Evolutionary conservation across 2,797 vertebrate species (phyloP).

Genomic region (Channallabes apus): DNA sequence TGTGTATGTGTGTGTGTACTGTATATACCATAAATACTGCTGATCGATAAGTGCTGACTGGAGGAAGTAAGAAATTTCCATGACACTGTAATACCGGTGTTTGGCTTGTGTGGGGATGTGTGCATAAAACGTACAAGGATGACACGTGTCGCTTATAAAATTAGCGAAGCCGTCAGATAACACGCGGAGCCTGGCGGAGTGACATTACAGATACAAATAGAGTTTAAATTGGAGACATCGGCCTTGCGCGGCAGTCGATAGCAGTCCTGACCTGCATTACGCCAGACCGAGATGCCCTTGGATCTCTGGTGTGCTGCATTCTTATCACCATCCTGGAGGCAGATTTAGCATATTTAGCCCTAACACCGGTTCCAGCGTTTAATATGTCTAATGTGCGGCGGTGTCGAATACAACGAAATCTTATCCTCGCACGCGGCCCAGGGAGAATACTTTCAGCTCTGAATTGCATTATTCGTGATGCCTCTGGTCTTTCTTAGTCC

Average conservation of each 20-base stretch:
- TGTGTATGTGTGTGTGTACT: too few species aligned
- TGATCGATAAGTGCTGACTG: slow-evolving; percentile 53
- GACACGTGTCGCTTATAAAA: neutral
- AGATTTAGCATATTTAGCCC: slow-evolving; percentile 42
- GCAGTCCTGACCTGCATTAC: slow-evolving; percentile 46
- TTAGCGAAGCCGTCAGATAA: slow-evolving; percentile 30
- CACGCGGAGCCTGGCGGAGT: slow-evolving; percentile 19
- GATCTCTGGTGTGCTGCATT: slow-evolving; percentile 32
- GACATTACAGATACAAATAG: slow-evolving; percentile 52
- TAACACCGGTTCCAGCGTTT: slow-evolving; percentile 14
- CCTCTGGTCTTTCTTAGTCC: slow-evolving; percentile 14
- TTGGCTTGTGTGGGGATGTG: neutral
- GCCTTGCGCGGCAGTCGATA: slow-evolving; percentile 49
- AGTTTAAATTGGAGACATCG: slow-evolving; percentile 54
- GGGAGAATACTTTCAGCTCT: slow-evolving; percentile 8
- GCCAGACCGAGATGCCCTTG: slow-evolving; percentile 49
- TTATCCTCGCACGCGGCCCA: neutral
- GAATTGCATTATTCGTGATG: slow-evolving; percentile 10
- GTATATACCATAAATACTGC: slow-evolving; percentile 28
- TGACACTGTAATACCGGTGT: slow-evolving; percentile 31
- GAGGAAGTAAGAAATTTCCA: slow-evolving; percentile 37
- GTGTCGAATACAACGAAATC: slow-evolving; percentile 18
- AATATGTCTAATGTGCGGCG: neutral
- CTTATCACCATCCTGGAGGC: slow-evolving; percentile 48
- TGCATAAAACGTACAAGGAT: neutral